These are phyloP conservation scores for Amblyopsis hoosieri DNA, from an alignment of 2,797 vertebrate genomes.

Conservation along the genomic window DNA sequence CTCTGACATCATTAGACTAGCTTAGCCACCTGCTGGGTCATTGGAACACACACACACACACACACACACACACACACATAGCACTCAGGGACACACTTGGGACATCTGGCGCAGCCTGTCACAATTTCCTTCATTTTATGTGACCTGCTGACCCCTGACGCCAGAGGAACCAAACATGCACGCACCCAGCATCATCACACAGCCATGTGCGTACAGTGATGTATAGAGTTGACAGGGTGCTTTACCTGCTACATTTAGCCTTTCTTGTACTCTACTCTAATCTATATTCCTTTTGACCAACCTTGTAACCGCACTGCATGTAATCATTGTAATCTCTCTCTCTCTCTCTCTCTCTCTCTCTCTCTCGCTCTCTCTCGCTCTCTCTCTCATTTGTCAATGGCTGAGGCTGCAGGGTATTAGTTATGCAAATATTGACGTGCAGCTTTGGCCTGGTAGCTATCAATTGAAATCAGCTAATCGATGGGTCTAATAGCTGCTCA, in stretches of 20 bases:
- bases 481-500: conserved; percentile 94
- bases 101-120: conserved; percentile 75
- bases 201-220: not conserved
- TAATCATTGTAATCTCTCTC: not conserved
- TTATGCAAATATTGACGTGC: conserved; percentile 92
- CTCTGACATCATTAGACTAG: conserved; percentile 75
- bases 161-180: conserved; percentile 41
- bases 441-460: conserved; percentile 90
- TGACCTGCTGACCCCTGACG: conserved; percentile 54
- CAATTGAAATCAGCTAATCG: conserved; percentile 97
- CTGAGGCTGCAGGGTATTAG: conserved; percentile 84
- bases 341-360: conserved; percentile 8
- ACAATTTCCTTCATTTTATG: conserved; percentile 46
- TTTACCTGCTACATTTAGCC: too few relatives aligned
- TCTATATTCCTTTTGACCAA: not conserved
- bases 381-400: conserved; percentile 84
- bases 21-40: conserved; percentile 83
- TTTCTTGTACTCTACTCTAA: not conserved
- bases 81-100: conserved; percentile 57
- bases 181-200: conserved; percentile 15
- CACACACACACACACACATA: conserved; percentile 28
- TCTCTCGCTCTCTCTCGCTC: conserved; percentile 15
- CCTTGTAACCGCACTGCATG: not conserved
- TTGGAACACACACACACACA: conserved; percentile 38
- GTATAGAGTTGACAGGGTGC: too few relatives aligned